Conservation (phyloP, 2,888 invertebrate species). For the Eilema depressum region DNA sequence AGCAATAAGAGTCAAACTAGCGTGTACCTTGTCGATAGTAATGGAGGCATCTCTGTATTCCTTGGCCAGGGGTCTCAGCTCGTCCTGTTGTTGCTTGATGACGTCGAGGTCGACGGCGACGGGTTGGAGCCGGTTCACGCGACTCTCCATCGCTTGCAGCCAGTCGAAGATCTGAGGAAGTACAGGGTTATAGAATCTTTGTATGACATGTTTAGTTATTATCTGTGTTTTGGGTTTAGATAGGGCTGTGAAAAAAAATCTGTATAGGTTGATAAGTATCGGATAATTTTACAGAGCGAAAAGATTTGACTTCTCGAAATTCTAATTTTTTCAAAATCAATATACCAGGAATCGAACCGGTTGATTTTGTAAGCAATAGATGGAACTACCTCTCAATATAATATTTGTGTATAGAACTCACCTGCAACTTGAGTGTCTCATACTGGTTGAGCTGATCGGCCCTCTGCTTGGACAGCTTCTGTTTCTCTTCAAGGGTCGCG, state of each 20-base stretch:
- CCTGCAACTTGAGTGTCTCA: conserved; percentile 93
- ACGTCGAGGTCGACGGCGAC: conserved; percentile 96
- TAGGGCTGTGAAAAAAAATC: no score
- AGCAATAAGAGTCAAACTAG: not conserved
- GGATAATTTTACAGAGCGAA: no score
- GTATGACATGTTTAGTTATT: not conserved
- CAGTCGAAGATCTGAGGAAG: conserved; percentile 90
- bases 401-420: conserved; percentile 48
- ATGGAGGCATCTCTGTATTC: conserved; percentile 95
- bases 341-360: no score
- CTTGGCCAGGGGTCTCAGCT: conserved; percentile 93
- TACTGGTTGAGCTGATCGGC: conserved; percentile 95
- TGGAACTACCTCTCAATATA: not conserved
- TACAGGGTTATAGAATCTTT: not conserved
- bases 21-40: conserved; percentile 92
- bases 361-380: no score
- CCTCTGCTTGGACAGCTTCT: conserved; percentile 93
- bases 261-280: no score
- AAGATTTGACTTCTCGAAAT: no score
- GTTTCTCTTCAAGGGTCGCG: conserved; percentile 93
- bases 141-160: conserved; percentile 93
- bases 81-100: conserved; percentile 93
- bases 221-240: no score
- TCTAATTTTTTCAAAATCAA: no score
- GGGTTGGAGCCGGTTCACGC: conserved; percentile 91